Evolutionary conservation across 1,140 invertebrate species (phyloP), one percentile per base, ranked within the genome.

Genomic region (Pectinophora gossypiella): DNA sequence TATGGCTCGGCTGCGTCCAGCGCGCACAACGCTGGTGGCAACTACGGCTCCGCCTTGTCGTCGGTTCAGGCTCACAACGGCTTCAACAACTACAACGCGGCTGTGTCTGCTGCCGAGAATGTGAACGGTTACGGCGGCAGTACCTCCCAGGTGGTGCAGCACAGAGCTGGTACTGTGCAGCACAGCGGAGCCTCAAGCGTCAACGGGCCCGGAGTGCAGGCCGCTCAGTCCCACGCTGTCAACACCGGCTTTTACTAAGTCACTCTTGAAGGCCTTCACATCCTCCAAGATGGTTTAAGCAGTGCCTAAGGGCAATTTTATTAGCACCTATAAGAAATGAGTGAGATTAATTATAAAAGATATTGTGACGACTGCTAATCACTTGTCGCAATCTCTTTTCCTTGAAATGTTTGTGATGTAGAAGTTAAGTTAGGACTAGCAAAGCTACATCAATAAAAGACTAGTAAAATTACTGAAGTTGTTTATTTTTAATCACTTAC

Each of bases 181-280:
- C 73, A 81, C 47, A 80, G 70, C 45, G 76, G 71, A 9, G 76
- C 80, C 19, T 69, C 59, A 43, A 82, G 68, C 53, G 65, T 80
- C 20, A 72, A 81, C 20, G 75, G 61, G 0, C 83, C 83, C 16
- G 80, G 80, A 6, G 50, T 83, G 38, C 83, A 81, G 48, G 58
- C 72, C 5, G 69, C 79, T 0, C 76, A 84, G 19, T 68, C 77
- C 0, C 72, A 81, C 38, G 68, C 77, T 16, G 58, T 78, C 35
- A 81, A 79, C 42, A 68, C 57, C 20, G 73, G 69, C 3, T 79
- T 58, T 49, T 77, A 82, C 54, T 77, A 64, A n/a, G n/a, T n/a
- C n/a, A n/a, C n/a, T n/a, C n/a, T n/a, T n/a, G n/a, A n/a, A n/a
- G n/a, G n/a, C n/a, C n/a, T n/a, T n/a, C n/a, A n/a, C n/a, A n/a